Conservation (phyloP, 1,140 invertebrate species). For the Drosophila pseudoananassae region DNA sequence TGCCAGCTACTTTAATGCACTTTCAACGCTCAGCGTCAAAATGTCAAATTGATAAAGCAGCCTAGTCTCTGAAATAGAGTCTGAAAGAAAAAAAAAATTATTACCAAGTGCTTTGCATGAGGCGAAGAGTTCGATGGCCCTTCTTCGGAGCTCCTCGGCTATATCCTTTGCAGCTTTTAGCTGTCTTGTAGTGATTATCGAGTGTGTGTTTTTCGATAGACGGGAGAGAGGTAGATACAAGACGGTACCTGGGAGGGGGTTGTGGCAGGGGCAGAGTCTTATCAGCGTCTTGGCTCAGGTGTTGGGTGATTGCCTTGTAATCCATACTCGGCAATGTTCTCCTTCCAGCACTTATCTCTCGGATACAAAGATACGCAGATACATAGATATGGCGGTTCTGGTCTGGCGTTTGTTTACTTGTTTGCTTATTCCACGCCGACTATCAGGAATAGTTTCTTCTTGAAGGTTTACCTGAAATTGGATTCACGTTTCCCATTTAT, state of each 20-base stretch:
- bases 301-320: slow-evolving; percentile 40
- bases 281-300: slow-evolving; percentile 49
- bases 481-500: slow-evolving; percentile 11
- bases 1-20: slow-evolving; percentile 78
- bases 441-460: slow-evolving; percentile 23
- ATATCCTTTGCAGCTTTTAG: slow-evolving; percentile 16
- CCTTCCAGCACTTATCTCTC: slow-evolving; percentile 6
- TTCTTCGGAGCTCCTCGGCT: slow-evolving; percentile 20
- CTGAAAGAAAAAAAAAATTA: slow-evolving; percentile 55
- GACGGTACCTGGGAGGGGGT: background rate
- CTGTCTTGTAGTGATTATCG: slow-evolving; percentile 52
- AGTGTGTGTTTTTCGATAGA: slow-evolving; percentile 24
- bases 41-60: slow-evolving; percentile 76
- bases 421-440: slow-evolving; percentile 22
- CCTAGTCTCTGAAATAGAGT: slow-evolving; percentile 9
- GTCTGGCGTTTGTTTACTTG: slow-evolving; percentile 34
- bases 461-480: slow-evolving; percentile 22
- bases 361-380: slow-evolving; percentile 14
- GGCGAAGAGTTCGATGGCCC: slow-evolving; percentile 28
- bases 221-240: slow-evolving; percentile 11
- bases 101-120: slow-evolving; percentile 66
- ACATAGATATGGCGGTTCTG: slow-evolving; percentile 17
- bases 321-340: slow-evolving; percentile 26
- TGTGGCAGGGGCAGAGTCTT: slow-evolving; percentile 11
- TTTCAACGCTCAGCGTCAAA: slow-evolving; percentile 78